Evolutionary conservation across 2,888 invertebrate species (phyloP), one percentile per base, ranked within the genome.

Genomic region (Phymatocera aterrima): DNA sequence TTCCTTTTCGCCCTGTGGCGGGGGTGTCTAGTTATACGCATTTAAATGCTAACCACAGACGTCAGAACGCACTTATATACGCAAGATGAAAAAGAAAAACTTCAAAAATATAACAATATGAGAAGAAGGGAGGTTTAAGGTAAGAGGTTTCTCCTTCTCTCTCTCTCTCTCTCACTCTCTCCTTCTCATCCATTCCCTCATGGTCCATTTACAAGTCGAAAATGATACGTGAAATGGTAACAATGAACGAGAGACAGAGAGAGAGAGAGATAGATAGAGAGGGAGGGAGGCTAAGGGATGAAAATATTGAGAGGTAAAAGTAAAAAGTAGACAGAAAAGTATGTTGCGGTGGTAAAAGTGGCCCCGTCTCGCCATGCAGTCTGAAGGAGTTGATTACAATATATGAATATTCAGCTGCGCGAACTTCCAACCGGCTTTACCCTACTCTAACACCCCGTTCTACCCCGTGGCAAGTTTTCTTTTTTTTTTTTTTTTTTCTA

Each of bases 391-490:
- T 87, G 85, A 89, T 89, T 90, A 89, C 87, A 89, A 90, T 90
- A 89, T 85, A 90, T 90, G 89, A 90, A 90, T 90, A 90, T 90
- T 90, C 89, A 90, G 83, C 79, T 84, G 82, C 81, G 84, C 84
- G 82, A 84, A 83, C 80, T 81, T 81, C 81, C 82, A 83, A 80
- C 83, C 80, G 82, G 81, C 81, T 83, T 85, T 84, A 82, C 80
- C 78, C 81, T 80, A 78, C 75, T 74, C 46, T 65, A 61, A 34
- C 77, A 34, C 77, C 77, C 68, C 46, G 10, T 40, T 24, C 43
- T 15, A 21, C 21, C 40, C 65, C 15, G n/a, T n/a, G n/a, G n/a
- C n/a, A n/a, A n/a, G n/a, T n/a, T n/a, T n/a, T n/a, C n/a, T n/a
- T n/a, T n/a, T n/a, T n/a, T n/a, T n/a, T n/a, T n/a, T n/a, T 83